These are phyloP conservation scores for Himalopsyche kuldschensis DNA, from an alignment of 2,888 invertebrate species.

Conservation along the genomic window DNA sequence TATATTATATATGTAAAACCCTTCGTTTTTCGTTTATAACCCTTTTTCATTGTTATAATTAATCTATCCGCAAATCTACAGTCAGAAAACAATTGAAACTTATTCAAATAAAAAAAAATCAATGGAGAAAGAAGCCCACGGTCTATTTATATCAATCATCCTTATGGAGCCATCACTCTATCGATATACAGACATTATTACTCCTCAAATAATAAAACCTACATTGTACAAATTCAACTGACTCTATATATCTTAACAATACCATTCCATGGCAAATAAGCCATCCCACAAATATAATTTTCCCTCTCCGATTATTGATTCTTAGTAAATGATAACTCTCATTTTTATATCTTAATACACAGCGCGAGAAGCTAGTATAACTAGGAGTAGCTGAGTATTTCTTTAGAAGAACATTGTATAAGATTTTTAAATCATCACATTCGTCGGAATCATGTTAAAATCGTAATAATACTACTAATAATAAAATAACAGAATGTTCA, in stretches of 20 bases:
- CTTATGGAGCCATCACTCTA: not conserved
- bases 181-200: not conserved
- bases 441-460: not conserved
- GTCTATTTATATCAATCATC: not conserved
- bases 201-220: not conserved
- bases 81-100: not conserved
- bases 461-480: conserved; percentile 4
- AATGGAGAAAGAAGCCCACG: not conserved
- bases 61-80: not conserved
- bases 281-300: not conserved
- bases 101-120: not conserved
- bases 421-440: conserved; percentile 14
- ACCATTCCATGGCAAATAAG: not conserved
- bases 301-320: not conserved
- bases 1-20: not conserved
- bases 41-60: not conserved
- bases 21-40: not conserved
- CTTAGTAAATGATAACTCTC: not conserved
- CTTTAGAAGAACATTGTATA: conserved; percentile 8
- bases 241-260: not conserved
- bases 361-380: conserved; percentile 14
- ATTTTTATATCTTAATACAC: conserved; percentile 8
- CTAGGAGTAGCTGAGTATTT: conserved; percentile 15
- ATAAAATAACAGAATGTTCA: conserved; percentile 26
- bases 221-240: not conserved